These are phyloP conservation scores for Pharmacophagus antenor DNA, from an alignment of 2,888 invertebrate genomes.

Conservation along the genomic window DNA sequence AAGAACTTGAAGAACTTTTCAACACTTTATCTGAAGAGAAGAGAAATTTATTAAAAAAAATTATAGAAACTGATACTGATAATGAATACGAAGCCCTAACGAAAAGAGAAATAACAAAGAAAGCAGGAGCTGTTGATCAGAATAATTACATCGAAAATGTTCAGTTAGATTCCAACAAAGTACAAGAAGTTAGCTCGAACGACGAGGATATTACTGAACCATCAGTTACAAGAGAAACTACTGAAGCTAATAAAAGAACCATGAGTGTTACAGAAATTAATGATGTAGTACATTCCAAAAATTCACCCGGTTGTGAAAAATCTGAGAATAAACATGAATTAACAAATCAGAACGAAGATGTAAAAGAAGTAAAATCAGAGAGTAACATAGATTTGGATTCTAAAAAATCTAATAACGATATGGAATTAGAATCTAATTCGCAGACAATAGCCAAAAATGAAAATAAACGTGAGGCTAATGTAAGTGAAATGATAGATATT, in stretches of 20 bases:
- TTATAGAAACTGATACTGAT: constrained; percentile 43
- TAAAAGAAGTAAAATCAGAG: constrained; percentile 40
- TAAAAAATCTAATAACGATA: constrained; percentile 39
- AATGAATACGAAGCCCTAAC: constrained; percentile 42
- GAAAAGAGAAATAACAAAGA: constrained; percentile 74
- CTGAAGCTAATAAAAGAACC: constrained; percentile 47
- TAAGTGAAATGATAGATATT: constrained; percentile 40
- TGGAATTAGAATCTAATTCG: constrained; percentile 38
- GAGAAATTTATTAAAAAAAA: constrained; percentile 60
- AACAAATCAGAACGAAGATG: constrained; percentile 36
- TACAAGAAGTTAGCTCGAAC: constrained; percentile 49
- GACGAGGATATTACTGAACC: constrained; percentile 43
- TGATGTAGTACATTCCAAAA: constrained; percentile 45
- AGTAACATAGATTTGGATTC: constrained; percentile 37
- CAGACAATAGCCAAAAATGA: constrained; percentile 49
- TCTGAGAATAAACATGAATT: constrained; percentile 45
- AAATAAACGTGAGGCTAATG: constrained; percentile 62
- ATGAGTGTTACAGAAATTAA: constrained; percentile 43
- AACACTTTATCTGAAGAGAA: constrained; percentile 67
- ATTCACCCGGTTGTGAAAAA: constrained; percentile 39
- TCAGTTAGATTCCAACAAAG: constrained; percentile 58
- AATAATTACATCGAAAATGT: constrained; percentile 57
- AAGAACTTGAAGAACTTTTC: constrained; percentile 64
- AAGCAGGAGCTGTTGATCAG: constrained; percentile 65
- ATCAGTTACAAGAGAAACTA: constrained; percentile 41